A percentile compares a stretch with the other conserved stretches of the same genome.
These are phyloP conservation scores for Lasius platythorax DNA, from an alignment of 2,888 invertebrate genomes.

Conservation along the genomic window DNA sequence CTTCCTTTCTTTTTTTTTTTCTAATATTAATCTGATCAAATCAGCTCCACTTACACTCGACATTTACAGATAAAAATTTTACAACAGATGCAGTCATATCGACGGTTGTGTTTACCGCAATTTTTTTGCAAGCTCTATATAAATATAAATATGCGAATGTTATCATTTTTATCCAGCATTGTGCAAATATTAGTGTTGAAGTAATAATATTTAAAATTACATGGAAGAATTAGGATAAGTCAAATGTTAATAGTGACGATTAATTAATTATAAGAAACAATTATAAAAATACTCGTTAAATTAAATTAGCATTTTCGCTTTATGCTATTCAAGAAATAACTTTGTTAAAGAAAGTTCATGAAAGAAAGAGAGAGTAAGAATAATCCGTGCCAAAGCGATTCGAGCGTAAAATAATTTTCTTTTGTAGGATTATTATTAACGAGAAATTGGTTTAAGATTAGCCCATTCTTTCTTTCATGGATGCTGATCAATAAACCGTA, in stretches of 20 bases:
- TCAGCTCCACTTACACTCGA: background rate
- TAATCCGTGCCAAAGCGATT: background rate
- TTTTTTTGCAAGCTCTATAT: background rate
- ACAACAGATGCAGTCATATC: background rate
- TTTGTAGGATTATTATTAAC: background rate
- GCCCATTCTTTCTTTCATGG: background rate
- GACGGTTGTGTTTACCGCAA: background rate
- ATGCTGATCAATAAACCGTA: background rate
- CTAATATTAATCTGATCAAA: slow-evolving; percentile 4
- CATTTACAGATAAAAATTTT: background rate
- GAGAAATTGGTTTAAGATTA: background rate
- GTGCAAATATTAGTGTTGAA: slow-evolving; percentile 4
- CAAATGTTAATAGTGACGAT: background rate
- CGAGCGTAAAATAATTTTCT: background rate
- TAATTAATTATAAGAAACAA: background rate
- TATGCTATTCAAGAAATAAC: background rate
- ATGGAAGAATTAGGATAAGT: background rate
- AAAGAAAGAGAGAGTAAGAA: background rate
- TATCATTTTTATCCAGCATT: background rate
- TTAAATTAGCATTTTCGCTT: background rate
- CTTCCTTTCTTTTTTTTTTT: background rate
- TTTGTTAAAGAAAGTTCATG: background rate
- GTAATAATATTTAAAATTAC: slow-evolving; percentile 9
- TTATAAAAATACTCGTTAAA: slow-evolving; percentile 3
- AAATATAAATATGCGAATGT: slow-evolving; percentile 1